Evolutionary conservation across 2,113 vertebrate genomes (phyloP).

Genomic region (Anolis sagrei): DNA sequence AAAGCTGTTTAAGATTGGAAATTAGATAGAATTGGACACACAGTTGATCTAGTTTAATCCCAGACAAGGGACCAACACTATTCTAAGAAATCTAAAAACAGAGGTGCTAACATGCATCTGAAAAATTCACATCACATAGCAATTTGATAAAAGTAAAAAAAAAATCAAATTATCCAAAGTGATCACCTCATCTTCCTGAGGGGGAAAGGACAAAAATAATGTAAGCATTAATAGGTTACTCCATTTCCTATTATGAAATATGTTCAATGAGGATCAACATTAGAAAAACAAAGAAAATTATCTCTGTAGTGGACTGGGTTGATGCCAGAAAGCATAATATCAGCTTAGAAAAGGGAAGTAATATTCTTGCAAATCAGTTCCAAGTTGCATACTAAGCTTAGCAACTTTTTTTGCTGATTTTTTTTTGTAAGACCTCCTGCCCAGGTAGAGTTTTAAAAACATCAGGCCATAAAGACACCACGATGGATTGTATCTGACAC

Average conservation of each 20-base stretch:
- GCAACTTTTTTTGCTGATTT: background rate
- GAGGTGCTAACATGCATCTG: slow-evolving; percentile 74
- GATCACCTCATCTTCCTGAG: slow-evolving; percentile 97
- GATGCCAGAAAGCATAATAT: slow-evolving; percentile 14
- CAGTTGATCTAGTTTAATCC: slow-evolving; percentile 39
- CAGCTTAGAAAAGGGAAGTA: background rate
- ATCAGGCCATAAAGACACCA: background rate
- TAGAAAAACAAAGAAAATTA: slow-evolving; percentile 30
- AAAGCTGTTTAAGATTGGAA: slow-evolving; percentile 23
- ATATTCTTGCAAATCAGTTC: slow-evolving; percentile 6
- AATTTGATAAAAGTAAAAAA: slow-evolving; percentile 67
- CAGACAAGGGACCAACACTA: slow-evolving; percentile 43
- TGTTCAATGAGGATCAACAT: slow-evolving; percentile 31
- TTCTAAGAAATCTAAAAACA: slow-evolving; percentile 48
- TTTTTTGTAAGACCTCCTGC: background rate
- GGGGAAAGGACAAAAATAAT: slow-evolving; percentile 82
- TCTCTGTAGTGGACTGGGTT: slow-evolving; percentile 20
- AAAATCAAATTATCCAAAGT: slow-evolving; percentile 72
- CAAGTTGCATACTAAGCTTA: background rate
- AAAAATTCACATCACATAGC: slow-evolving; percentile 77
- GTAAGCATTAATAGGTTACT: slow-evolving; percentile 74
- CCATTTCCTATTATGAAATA: slow-evolving; percentile 43
- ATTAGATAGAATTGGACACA: slow-evolving; percentile 38
- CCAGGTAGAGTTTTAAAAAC: background rate
- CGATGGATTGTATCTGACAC: background rate